These are phyloP conservation scores for Morinoia aosen DNA, from an alignment of 2,888 invertebrate genomes.

Conservation along the genomic window DNA sequence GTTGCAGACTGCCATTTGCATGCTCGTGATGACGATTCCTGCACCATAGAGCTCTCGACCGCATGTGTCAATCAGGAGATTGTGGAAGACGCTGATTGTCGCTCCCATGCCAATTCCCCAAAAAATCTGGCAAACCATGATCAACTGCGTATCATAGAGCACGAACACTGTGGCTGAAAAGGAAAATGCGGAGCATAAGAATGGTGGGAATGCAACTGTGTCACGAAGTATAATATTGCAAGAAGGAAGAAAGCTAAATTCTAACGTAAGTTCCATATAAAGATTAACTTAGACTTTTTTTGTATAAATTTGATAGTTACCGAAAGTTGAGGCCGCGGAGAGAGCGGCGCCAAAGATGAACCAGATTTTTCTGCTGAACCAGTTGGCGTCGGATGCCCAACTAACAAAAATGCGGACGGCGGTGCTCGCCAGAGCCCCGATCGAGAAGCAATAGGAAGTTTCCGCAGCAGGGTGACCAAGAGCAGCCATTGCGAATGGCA, in stretches of 20 bases:
- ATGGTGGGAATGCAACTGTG: not conserved
- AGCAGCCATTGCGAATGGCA: conserved; percentile 21
- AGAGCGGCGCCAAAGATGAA: not conserved
- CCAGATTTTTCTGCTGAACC: conserved; percentile 18
- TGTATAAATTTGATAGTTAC: not conserved
- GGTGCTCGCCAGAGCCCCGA: not conserved
- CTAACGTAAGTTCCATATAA: not conserved
- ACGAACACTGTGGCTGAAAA: not conserved
- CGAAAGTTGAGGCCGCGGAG: not conserved
- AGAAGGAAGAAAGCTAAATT: not conserved
- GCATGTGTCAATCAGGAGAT: not conserved
- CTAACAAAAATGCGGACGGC: not conserved
- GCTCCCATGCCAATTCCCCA: not conserved
- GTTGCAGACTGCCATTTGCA: not conserved
- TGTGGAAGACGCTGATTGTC: not conserved
- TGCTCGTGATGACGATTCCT: not conserved
- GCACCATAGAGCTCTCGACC: not conserved
- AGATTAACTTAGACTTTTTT: not conserved
- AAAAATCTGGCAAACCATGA: not conserved
- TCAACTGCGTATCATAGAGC: not conserved
- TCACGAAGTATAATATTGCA: not conserved
- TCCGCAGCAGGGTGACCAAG: not conserved
- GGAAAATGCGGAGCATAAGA: not conserved
- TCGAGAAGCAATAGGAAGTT: not conserved
- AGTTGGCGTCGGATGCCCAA: not conserved